Conservation (phyloP, 2,113 vertebrate species). For the Gopherus flavomarginatus region DNA sequence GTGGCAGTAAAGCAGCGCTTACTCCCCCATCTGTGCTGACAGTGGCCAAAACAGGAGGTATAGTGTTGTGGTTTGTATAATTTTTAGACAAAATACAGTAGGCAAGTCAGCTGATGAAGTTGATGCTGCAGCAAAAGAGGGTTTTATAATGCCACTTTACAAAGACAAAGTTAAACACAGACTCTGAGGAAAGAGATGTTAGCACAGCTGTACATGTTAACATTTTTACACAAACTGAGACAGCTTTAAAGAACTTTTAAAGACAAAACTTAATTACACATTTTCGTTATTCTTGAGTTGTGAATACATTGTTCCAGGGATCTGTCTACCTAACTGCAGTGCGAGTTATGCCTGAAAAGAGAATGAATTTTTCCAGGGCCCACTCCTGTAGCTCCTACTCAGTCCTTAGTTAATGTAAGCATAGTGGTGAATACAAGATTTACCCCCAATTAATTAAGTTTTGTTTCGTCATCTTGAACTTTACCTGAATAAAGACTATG, state of each 20-base stretch:
- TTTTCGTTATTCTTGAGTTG: neutral
- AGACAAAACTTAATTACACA: neutral
- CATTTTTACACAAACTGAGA: neutral
- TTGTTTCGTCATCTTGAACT: constrained; percentile 1
- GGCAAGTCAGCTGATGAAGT: neutral
- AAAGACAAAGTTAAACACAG: neutral
- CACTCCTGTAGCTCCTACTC: neutral
- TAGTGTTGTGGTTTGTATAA: neutral
- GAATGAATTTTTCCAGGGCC: neutral
- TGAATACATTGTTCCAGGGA: neutral
- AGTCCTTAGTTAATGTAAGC: neutral
- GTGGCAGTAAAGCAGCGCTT: neutral
- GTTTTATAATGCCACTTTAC: neutral
- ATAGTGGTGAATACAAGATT: neutral
- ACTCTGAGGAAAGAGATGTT: neutral
- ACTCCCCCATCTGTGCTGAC: rapidly evolving
- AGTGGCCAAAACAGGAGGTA: neutral
- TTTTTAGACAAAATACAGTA: neutral
- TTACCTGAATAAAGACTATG: neutral
- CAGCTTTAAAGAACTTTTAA: neutral
- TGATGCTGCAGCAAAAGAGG: neutral
- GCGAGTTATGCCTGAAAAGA: neutral
- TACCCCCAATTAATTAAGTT: neutral
- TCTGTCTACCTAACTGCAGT: neutral
- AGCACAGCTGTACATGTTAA: neutral